Conservation (phyloP, 2,888 invertebrate species). For the Zaprionus bogoriensis region DNA sequence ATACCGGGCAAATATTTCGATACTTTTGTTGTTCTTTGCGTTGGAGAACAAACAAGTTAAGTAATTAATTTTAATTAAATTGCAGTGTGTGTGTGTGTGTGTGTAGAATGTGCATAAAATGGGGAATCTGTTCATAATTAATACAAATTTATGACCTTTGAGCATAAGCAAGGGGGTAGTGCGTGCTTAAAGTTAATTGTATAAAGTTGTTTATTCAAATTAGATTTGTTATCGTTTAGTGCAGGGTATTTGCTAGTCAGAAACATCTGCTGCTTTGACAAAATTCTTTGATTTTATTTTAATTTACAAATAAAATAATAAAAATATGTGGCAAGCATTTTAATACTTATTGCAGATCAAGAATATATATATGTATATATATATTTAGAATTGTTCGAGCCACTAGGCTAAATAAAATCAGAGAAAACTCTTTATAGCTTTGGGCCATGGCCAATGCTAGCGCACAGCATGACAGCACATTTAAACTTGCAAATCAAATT, state of each 20-base stretch:
- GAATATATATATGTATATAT: too few relatives aligned
- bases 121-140: not conserved
- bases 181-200: not conserved
- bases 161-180: not conserved
- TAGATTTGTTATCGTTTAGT: not conserved
- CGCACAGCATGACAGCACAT: conserved; percentile 29
- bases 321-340: too few relatives aligned
- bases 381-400: too few relatives aligned
- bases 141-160: not conserved
- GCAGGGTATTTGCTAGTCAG: not conserved
- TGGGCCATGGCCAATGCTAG: not conserved
- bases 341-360: too few relatives aligned
- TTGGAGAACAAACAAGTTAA: conserved; percentile 18
- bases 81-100: conserved; percentile 16
- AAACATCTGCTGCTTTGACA: not conserved
- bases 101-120: not conserved
- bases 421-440: conserved; percentile 2
- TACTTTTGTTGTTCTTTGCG: conserved; percentile 2
- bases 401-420: conserved; percentile 57
- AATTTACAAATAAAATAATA: too few relatives aligned
- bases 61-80: conserved; percentile 51
- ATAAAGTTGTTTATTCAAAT: too few relatives aligned
- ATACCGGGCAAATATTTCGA: not conserved
- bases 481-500: conserved; percentile 73
- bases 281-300: too few relatives aligned